Conservation (phyloP, 2,797 vertebrate genomes). For the Pagetopsis macropterus region DNA sequence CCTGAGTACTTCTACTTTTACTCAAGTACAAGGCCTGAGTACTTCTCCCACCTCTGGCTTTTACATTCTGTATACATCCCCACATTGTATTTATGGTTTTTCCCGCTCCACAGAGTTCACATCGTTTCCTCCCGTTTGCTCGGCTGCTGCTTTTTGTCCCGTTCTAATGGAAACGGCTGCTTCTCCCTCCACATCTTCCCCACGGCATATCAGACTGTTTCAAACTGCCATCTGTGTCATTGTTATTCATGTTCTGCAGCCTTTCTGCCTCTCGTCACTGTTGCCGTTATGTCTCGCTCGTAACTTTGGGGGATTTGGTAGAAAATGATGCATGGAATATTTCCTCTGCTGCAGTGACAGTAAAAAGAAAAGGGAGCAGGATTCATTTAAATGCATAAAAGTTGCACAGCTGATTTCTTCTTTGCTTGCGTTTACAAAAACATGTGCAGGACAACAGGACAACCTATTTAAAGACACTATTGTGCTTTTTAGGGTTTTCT, state of each 20-base stretch:
- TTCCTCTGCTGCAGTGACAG: not conserved
- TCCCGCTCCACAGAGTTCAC: constrained; percentile 57
- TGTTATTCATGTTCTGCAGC: constrained; percentile 29
- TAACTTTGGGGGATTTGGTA: not conserved
- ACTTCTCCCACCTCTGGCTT: constrained; percentile 18
- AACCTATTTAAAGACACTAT: too few species aligned
- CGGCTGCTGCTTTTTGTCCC: constrained; percentile 48
- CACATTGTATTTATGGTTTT: constrained; percentile 31
- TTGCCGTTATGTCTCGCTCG: not conserved
- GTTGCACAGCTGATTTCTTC: too few species aligned
- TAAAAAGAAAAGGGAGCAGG: too few species aligned
- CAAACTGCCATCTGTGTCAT: constrained; percentile 27
- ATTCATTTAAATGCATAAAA: not conserved
- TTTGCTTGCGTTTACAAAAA: too few species aligned
- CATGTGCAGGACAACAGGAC: too few species aligned
- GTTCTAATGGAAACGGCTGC: constrained; percentile 55
- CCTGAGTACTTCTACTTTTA: too few species aligned
- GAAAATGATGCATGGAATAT: constrained; percentile 13
- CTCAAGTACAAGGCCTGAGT: too few species aligned
- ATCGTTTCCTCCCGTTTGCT: constrained; percentile 50
- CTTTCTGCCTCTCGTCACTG: constrained; percentile 17
- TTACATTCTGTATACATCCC: constrained; percentile 47
- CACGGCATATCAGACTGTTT: constrained; percentile 33
- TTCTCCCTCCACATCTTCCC: constrained; percentile 42
- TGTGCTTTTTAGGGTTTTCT: too few species aligned